Evolutionary conservation across 2,797 vertebrate genomes (phyloP).

Genomic region (Crypturellus tataupa): DNA sequence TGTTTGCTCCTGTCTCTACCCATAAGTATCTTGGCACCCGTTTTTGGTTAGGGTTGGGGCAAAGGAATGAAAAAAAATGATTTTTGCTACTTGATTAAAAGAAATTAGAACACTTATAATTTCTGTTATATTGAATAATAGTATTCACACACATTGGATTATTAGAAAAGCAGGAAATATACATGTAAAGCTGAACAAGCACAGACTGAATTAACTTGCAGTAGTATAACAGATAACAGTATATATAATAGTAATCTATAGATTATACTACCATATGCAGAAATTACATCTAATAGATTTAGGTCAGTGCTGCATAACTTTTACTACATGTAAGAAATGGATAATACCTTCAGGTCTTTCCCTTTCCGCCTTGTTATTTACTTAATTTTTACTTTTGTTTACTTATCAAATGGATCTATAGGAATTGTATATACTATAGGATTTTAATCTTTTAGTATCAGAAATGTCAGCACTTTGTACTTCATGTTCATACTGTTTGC

Average conservation of each 20-base stretch:
- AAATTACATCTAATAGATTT: not conserved
- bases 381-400: rapidly evolving
- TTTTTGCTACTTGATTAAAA: not conserved
- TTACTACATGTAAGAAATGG: not conserved
- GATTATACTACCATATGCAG: rapidly evolving
- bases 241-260: no score
- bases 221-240: no score
- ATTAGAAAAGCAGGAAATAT: not conserved
- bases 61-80: not conserved
- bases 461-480: not conserved
- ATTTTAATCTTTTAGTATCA: not conserved
- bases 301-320: not conserved
- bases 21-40: not conserved
- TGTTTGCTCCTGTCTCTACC: not conserved
- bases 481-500: not conserved
- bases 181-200: not conserved
- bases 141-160: not conserved
- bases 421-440: not conserved
- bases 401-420: not conserved
- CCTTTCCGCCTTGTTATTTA: rapidly evolving
- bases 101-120: not conserved
- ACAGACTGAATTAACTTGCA: not conserved
- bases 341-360: not conserved
- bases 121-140: not conserved
- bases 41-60: rapidly evolving